Evolutionary conservation across 2,888 invertebrate species (phyloP), one percentile per base, ranked within the genome.

Genomic region (Eupelmus urozonus): DNA sequence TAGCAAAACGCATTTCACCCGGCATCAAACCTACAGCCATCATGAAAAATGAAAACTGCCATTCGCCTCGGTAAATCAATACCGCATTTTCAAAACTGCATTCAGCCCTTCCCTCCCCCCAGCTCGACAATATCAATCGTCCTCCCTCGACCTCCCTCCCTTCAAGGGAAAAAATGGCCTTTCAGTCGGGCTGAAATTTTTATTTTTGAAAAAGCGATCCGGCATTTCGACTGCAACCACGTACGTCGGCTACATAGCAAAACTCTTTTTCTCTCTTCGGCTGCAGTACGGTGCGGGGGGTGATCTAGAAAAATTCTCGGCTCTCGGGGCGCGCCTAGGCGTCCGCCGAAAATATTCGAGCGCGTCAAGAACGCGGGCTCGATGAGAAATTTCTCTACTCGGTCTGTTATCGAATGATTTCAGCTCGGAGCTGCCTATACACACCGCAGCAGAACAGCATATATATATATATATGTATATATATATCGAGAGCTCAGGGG

Each of bases 371-470:
- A 57, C 23, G 25, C 13, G 23, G 34, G 11, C 4, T 51, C 73
- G 73, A 78, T 72, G 74, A 78, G 63, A 78, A 78, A 78, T 78
- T 69, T 78, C 69, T 74, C 57, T 34, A 20, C 42, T 69, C 63
- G 69, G 74, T 69, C 73, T 74, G 73, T 78, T 78, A 78, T 78
- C 74, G 74, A 74, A 78, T 74, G 63, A 74, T 55, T 69, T 67
- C n/a, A n/a, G 63, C 57, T 29, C n/a, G 40, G 57, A 70, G 65
- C 71, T 70, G 42, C 72, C 57, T 63, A 67, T 40, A 51, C 66
- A 53, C 16, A n/a, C n/a, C n/a, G n/a, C n/a, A n/a, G n/a, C n/a
- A n/a, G n/a, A n/a, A n/a, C 18, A 16, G 27, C 59, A 25, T 18
- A 16, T 45, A 25, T 69, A 69, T 55, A 55, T 55, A 55, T 55